Base-by-base conservation (phyloP, 2,113 vertebrate genomes). In the Lanius ludovicianus region DNA sequence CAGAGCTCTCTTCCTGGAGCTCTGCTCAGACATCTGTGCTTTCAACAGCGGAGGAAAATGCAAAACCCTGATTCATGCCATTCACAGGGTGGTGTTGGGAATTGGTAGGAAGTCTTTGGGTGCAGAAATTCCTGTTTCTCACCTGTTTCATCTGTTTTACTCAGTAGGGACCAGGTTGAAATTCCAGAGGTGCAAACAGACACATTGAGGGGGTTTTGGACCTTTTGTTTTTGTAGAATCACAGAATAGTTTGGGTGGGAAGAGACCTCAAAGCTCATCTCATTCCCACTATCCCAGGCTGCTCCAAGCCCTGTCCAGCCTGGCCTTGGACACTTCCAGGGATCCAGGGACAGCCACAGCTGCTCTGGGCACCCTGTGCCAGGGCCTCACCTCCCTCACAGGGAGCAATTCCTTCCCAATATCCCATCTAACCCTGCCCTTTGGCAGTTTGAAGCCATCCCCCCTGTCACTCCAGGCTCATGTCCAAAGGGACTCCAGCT, bases 231-330 rank as follows among this genome's bases (percentile, higher is more conserved):
- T 52, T 20, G 20, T 20, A 10, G 60, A 52, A 50, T 20, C 33
- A 57, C 10, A 16, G 52, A 37, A 28, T 2, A 13, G 23, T 59
- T 74, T 44, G 60, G 15, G 39, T 74, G 46, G 53, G 46, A 82
- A 59, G 13, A 15, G 39, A 46, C 4, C 44, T 74, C 13, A 52
- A 39, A 60, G 24, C 4, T 46, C 39, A 59, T 20, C 37, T 65
- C 44, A 20, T 67, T 59, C 35, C 33, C 27, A 24, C 27, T 24
- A 0, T 13, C 13, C 37, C 52, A 39, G 10, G 9, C 0, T 52
- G 23, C 3, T 59, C 68, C 52, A 67, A 59, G 22, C 10, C 7
- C 3, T 0, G 0, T 64, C 14, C 9, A 49, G 0, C 9, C 57
- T 17, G n/a, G 31, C 17, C 13, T 67, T 33, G 60, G 31, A 8